Evolutionary conservation across 2,113 vertebrate genomes (phyloP).

Genomic region (Burhinus oedicnemus): DNA sequence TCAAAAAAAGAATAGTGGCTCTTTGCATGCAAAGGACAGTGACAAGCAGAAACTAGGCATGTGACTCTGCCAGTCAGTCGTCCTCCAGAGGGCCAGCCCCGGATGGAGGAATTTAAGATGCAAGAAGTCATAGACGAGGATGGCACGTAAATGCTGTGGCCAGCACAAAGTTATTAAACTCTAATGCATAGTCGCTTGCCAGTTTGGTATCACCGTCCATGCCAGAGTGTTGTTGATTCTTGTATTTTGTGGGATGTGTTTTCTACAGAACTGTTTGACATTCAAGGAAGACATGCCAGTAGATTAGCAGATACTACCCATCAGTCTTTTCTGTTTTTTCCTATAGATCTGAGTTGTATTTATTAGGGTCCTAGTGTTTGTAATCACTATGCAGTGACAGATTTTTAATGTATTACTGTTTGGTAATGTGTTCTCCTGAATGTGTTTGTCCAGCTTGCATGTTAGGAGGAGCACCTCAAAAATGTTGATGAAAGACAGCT

Average conservation of each 20-base stretch:
- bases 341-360: background rate
- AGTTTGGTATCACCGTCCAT: background rate
- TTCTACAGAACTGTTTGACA: background rate
- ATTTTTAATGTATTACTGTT: background rate
- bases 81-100: background rate
- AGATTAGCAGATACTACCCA: background rate
- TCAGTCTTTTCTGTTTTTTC: background rate
- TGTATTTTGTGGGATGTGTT: background rate
- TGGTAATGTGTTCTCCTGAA: background rate
- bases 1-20: background rate
- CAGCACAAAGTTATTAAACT: background rate
- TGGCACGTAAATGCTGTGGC: background rate
- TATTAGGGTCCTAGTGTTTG: background rate
- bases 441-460: background rate
- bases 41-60: background rate
- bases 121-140: background rate
- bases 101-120: background rate
- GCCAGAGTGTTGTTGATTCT: background rate
- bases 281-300: background rate
- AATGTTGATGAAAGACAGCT: background rate
- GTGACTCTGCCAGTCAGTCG: background rate
- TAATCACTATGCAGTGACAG: background rate
- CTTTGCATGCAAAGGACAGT: background rate
- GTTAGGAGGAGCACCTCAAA: background rate
- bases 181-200: rapidly evolving